Evolutionary conservation across 2,113 vertebrate species (phyloP).

Genomic region (Amphiprion percula): DNA sequence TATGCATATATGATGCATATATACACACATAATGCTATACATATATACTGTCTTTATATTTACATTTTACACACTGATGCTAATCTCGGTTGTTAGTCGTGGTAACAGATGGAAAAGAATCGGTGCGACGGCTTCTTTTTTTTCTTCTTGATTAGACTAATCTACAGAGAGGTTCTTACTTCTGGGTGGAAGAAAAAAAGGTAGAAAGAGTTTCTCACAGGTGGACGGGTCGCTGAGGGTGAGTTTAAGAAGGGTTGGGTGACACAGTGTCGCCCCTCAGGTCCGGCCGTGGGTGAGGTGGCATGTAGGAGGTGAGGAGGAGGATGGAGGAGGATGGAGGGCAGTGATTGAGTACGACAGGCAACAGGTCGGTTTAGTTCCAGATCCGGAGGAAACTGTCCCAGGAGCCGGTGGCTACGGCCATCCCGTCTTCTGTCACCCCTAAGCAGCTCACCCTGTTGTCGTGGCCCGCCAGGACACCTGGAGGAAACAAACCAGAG

Average conservation of each 20-base stretch:
- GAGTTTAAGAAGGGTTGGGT: slow-evolving; percentile 38
- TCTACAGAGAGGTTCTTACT: slow-evolving; percentile 83
- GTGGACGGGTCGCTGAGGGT: slow-evolving; percentile 72
- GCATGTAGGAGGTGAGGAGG: slow-evolving; percentile 20
- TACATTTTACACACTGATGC: slow-evolving; percentile 82
- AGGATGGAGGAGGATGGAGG: slow-evolving; percentile 33
- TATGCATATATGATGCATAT: slow-evolving; percentile 87
- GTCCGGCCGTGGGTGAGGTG: slow-evolving; percentile 64
- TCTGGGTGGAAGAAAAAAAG: slow-evolving; percentile 84
- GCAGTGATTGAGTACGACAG: slow-evolving; percentile 54
- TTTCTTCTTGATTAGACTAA: slow-evolving; percentile 81
- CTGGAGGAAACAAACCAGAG: slow-evolving; percentile 76
- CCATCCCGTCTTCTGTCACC: slow-evolving; percentile 96
- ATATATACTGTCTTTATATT: slow-evolving; percentile 86
- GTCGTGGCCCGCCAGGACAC: slow-evolving; percentile 96
- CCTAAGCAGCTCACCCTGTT: slow-evolving; percentile 99
- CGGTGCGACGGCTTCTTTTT: slow-evolving; percentile 39
- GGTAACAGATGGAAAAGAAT: slow-evolving; percentile 79
- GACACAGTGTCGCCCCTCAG: slow-evolving; percentile 78
- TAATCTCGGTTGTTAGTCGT: slow-evolving; percentile 87
- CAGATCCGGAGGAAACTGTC: slow-evolving; percentile 99
- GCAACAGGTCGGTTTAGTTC: slow-evolving; percentile 86
- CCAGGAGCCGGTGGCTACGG: slow-evolving; percentile 98
- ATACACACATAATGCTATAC: slow-evolving; percentile 86
- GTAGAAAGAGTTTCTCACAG: slow-evolving; percentile 90